Evolutionary conservation across 2,113 vertebrate species (phyloP).

Genomic region (Pachypanchax playfairii): DNA sequence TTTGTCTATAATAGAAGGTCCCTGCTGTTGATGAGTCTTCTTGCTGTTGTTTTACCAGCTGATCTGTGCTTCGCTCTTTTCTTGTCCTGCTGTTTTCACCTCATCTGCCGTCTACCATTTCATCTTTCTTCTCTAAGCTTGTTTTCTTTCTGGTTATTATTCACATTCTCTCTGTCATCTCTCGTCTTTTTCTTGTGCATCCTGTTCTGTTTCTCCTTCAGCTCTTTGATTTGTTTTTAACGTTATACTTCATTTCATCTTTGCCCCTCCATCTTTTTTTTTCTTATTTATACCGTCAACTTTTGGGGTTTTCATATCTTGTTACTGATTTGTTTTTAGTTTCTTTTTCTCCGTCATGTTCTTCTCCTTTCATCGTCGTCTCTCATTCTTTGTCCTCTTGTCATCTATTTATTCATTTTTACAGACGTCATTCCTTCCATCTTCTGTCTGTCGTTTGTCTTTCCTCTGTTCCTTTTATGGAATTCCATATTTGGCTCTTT

Average conservation of each 20-base stretch:
- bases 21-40: conserved; percentile 14
- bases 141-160: conserved; percentile 46
- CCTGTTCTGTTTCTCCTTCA: not conserved
- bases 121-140: conserved; percentile 15
- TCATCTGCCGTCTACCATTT: conserved; percentile 24
- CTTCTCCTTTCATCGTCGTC: not conserved
- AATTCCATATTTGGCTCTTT: conserved; percentile 53
- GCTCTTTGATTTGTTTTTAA: conserved; percentile 47
- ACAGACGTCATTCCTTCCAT: conserved; percentile 15
- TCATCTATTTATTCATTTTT: conserved; percentile 21
- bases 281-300: conserved; percentile 4
- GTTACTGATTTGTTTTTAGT: conserved; percentile 26
- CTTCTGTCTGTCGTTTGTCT: conserved; percentile 8
- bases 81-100: conserved; percentile 10
- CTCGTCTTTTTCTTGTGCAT: conserved; percentile 22
- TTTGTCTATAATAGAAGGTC: conserved; percentile 24
- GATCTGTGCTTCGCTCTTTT: conserved; percentile 26
- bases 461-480: conserved; percentile 35
- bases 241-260: conserved; percentile 46
- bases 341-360: not conserved
- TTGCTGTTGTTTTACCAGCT: conserved; percentile 40
- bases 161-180: conserved; percentile 29
- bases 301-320: not conserved
- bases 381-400: not conserved
- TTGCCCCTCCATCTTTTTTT: conserved; percentile 35